Base-by-base conservation (phyloP, 2,888 invertebrate species). In the Caenorhabditis sp. region DNA sequence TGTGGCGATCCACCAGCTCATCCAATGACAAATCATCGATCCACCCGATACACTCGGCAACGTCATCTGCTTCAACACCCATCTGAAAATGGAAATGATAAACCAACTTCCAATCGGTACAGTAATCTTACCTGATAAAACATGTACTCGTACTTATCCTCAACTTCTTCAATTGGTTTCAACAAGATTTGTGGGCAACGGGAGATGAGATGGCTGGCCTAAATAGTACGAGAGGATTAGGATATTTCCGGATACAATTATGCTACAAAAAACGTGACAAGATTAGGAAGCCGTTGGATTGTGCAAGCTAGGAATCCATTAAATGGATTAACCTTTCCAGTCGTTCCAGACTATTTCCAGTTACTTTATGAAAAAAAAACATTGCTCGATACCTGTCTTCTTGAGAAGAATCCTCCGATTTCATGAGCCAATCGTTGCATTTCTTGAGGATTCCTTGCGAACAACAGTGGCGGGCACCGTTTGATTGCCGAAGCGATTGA, bases 71-170 rank as follows among this genome's bases (percentile, higher is more conserved):
- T 47, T 91, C 90, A 38, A 89, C 84, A 56, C 89, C 85, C 91
- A 91, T 91, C 86, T 91, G 85, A 56, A 88, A 69, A 47, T 44
- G 47, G 1, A n/a, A 47, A 12, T n/a, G n/a, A n/a, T n/a, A n/a
- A n/a, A n/a, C n/a, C n/a, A n/a, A n/a, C n/a, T n/a, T n/a, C n/a
- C n/a, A n/a, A n/a, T n/a, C n/a, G n/a, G n/a, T n/a, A n/a, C 31
- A 31, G 31, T 31, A 31, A 7, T 26, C 38, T 12, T 19, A 87
- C 88, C 85, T 89, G 89, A 76, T 86, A 88, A 75, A 86, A 89
- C 24, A 92, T 87, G 86, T 91, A 91, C 80, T 91, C 90, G 72
- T 90, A 91, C 49, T 89, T 91, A 22, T 87, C 82, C 77, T 91
- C 90, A 7, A 89, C 73, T 54, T 91, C 90, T n/a, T 90, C 89